Evolutionary conservation across 2,113 vertebrate species (phyloP).

Genomic region (Lota lota): DNA sequence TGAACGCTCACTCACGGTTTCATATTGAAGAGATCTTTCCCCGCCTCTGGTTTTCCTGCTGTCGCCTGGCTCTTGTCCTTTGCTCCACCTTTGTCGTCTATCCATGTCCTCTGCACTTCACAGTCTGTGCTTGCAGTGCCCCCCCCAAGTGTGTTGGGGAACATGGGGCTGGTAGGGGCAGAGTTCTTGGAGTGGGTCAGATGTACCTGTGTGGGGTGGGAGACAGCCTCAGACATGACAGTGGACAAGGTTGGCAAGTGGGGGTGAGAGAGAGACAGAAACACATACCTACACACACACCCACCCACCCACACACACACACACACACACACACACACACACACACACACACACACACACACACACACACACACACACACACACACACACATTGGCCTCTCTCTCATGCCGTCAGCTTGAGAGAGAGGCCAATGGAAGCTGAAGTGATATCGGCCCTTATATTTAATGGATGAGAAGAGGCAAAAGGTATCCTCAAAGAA

Average conservation of each 20-base stretch:
- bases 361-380: too few species aligned
- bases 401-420: too few species aligned
- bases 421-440: too few species aligned
- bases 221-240: conserved; percentile 48
- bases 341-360: too few species aligned
- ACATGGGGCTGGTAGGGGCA: conserved; percentile 80
- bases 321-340: too few species aligned
- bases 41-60: conserved; percentile 77
- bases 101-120: conserved; percentile 88
- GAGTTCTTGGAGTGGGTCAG: conserved; percentile 86
- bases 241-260: conserved; percentile 24
- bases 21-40: conserved; percentile 95
- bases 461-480: too few species aligned
- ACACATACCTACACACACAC: neutral
- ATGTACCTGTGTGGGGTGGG: conserved; percentile 80
- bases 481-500: too few species aligned
- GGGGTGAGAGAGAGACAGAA: conserved; percentile 38
- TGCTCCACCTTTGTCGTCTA: conserved; percentile 68
- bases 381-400: too few species aligned
- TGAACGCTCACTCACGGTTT: conserved; percentile 83
- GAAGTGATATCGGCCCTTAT: too few species aligned
- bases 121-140: conserved; percentile 72
- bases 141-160: conserved; percentile 76
- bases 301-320: too few species aligned
- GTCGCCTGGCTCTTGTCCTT: conserved; percentile 81